Percentiles rank a stretch among this genome's conserved stretches.
phyloP scores from a whole-genome alignment of 2,797 vertebrate genomes.

The Rhabdomys pumilio region DNA sequence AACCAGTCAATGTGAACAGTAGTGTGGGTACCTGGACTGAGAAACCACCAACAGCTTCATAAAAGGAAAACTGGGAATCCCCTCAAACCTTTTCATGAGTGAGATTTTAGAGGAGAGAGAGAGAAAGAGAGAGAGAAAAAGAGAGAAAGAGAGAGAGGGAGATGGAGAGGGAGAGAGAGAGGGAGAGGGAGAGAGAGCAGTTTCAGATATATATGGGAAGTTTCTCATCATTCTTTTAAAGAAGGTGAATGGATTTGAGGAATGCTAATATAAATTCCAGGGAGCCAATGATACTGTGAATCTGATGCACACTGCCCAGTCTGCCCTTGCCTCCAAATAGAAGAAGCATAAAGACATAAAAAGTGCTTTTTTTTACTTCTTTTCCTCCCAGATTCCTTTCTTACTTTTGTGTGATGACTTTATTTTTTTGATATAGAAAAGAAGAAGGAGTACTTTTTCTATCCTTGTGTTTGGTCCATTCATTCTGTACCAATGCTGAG shows the following conservation, averaged over 20 bases:
- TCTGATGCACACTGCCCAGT: background rate
- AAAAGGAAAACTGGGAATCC: background rate
- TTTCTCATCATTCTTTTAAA: background rate
- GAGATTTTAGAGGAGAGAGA: background rate
- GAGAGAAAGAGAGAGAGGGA: background rate
- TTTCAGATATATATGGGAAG: background rate
- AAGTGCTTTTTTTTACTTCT: background rate
- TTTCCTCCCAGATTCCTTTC: background rate
- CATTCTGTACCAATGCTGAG: conserved; percentile 64
- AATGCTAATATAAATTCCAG: background rate
- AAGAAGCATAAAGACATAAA: background rate
- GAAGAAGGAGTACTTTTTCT: conserved; percentile 45
- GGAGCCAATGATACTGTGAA: background rate
- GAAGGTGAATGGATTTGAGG: conserved; percentile 10
- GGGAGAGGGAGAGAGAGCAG: background rate
- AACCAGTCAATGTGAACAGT: conserved; percentile 2
- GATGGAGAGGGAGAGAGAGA: too few species aligned
- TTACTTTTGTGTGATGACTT: background rate
- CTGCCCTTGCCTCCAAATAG: background rate
- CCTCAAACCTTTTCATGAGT: background rate
- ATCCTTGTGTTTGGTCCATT: conserved; percentile 45
- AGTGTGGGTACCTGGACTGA: background rate
- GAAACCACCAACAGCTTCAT: background rate
- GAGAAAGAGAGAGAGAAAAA: background rate
- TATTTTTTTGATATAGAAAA: conserved; percentile 50